These are phyloP conservation scores for Pristis pectinata DNA, from an alignment of 2,797 vertebrate genomes.

Conservation along the genomic window DNA sequence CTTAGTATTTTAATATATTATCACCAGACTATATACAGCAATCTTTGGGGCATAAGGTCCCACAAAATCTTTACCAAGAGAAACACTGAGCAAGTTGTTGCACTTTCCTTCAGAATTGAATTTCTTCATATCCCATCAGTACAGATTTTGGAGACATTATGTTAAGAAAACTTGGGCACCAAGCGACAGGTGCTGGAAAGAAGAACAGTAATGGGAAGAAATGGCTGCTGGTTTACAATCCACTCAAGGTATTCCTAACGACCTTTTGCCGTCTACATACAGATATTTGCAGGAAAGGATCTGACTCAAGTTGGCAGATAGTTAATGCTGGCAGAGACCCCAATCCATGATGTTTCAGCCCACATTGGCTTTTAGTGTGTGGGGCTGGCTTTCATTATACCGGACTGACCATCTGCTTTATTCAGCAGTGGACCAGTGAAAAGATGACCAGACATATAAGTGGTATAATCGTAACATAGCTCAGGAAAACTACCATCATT, in stretches of 20 bases:
- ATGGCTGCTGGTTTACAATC: not conserved
- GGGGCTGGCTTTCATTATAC: not conserved
- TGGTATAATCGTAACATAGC: not conserved
- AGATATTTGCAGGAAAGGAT: not conserved
- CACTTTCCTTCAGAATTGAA: not conserved
- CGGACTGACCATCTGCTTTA: no score
- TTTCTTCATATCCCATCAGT: not conserved
- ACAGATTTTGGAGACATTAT: not conserved
- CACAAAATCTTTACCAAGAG: not conserved
- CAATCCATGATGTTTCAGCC: not conserved
- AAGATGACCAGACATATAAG: not conserved
- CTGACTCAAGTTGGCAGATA: not conserved
- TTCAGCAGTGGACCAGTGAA: not conserved
- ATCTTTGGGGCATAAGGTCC: not conserved
- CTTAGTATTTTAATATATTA: not conserved
- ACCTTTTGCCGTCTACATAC: not conserved
- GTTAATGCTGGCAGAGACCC: not conserved
- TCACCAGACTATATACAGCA: not conserved
- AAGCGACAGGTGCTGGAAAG: not conserved
- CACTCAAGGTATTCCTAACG: not conserved
- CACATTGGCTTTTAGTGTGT: not conserved
- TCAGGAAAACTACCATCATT: not conserved
- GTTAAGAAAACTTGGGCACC: not conserved
- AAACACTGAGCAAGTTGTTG: not conserved
- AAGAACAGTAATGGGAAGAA: not conserved